Base-by-base conservation (phyloP, 2,797 vertebrate species). In the Acestrorhynchus altus region DNA sequence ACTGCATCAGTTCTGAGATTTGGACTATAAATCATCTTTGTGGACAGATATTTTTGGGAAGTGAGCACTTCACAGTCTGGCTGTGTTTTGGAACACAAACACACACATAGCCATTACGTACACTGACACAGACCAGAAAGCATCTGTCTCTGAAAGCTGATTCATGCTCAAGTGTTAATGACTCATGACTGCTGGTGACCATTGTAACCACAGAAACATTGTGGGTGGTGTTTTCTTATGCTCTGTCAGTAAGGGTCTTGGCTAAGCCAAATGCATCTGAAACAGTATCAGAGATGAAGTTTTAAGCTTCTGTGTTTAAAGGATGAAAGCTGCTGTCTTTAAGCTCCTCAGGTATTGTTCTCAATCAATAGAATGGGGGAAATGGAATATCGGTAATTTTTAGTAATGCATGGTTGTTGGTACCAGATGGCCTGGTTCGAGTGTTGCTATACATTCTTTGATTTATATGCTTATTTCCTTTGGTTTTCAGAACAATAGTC, bases 251-350 rank as follows among this genome's bases (percentile, higher is more conserved):
- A 18, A 47, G 59, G 8, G 47, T 40, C 10, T 18, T 28, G 12
- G 31, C 16, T 11, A 78, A 81, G 66, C 63, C 61, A 47, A 82
- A 77, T 59, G 31, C 31, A 39, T 46, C 67, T 67, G 31, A 78
- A 76, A 84, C 65, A 42, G 24, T 13, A 49, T 47, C 40, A 1
- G 9, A 3, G 4, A 57, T 31, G 47, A 28, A 39, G 22, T 72
- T 57, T 39, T 20, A 1, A 61, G 57, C 68, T 84, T 76, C 79
- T 82, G 81, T 81, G 28, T 74, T 84, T 84, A 2, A 20, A 47
- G 18, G 8, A 40, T 74, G 1, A 20, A 61, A 47, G 35, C 35
- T 10, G 52, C 15, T 31, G 15, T 57, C 42, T 42, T 10, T 63
- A 24, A 24, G 24, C 54, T 59, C 51, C 59, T 51, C 47, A n/a